Conservation (phyloP, 2,888 invertebrate genomes). For the Brachypterus glaber region DNA sequence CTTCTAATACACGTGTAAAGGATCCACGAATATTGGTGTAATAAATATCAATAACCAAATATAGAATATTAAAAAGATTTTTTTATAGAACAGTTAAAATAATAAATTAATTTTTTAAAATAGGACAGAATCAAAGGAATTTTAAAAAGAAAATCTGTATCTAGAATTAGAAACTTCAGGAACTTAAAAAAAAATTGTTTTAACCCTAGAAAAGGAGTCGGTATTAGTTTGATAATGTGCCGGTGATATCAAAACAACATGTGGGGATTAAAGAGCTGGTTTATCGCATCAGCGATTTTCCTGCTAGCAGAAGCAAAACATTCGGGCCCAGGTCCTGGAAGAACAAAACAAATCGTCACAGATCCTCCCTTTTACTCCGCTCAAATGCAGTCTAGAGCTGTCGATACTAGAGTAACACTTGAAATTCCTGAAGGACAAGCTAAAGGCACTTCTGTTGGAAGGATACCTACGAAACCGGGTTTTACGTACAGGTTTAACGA, state of each 20-base stretch:
- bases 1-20: constrained; percentile 36
- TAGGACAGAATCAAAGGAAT: too few species aligned
- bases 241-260: too few species aligned
- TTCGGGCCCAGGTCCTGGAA: constrained; percentile 36
- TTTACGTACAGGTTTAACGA: constrained; percentile 92
- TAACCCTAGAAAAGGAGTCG: too few species aligned
- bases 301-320: constrained; percentile 33
- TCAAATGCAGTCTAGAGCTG: constrained; percentile 80
- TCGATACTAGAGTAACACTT: constrained; percentile 77
- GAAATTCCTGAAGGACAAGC: constrained; percentile 80
- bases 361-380: constrained; percentile 37
- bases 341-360: constrained; percentile 30
- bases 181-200: too few species aligned
- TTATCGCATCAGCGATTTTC: constrained; percentile 27
- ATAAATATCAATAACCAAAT: constrained; percentile 29
- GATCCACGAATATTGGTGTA: too few species aligned
- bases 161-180: too few species aligned
- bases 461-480: constrained; percentile 75
- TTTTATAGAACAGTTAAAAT: too few species aligned
- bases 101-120: too few species aligned
- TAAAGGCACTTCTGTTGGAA: constrained; percentile 74
- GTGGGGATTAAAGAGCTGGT: constrained; percentile 27
- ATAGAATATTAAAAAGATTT: too few species aligned
- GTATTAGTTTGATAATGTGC: too few species aligned
- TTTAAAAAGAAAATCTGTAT: too few species aligned